phyloP scores from a whole-genome alignment of 1,140 invertebrate species.

The Anoplophora glabripennis region DNA sequence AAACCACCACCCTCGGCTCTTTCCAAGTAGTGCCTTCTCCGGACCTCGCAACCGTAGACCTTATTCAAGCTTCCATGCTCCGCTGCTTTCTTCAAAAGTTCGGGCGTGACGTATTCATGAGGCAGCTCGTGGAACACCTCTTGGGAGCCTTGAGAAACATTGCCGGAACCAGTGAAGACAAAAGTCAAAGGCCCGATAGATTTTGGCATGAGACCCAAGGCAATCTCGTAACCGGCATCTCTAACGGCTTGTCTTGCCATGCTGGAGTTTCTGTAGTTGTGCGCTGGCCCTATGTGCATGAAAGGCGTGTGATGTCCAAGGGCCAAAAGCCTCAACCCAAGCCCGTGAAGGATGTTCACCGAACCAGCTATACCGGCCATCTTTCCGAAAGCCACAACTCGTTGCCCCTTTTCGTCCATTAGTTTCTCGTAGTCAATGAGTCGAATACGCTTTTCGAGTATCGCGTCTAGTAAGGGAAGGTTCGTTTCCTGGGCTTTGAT shows the following conservation, averaged over 20 bases:
- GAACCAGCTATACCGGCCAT: slow-evolving; percentile 98
- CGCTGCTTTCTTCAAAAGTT: slow-evolving; percentile 91
- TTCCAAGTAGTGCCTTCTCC: slow-evolving; percentile 88
- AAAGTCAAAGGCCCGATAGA: slow-evolving; percentile 97
- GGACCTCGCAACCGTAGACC: slow-evolving; percentile 81
- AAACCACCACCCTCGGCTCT: slow-evolving; percentile 89
- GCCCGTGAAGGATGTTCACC: slow-evolving; percentile 97
- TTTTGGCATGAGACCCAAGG: slow-evolving; percentile 95
- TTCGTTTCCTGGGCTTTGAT: slow-evolving; percentile 99
- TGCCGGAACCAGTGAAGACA: slow-evolving; percentile 94
- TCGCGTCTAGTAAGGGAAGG: slow-evolving; percentile 95
- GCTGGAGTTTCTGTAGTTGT: slow-evolving; percentile 96
- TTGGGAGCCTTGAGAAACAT: slow-evolving; percentile 88
- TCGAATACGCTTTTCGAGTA: slow-evolving; percentile 92
- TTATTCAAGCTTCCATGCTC: slow-evolving; percentile 94
- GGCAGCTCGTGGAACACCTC: slow-evolving; percentile 97
- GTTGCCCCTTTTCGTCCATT: slow-evolving; percentile 82
- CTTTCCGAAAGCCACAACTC: slow-evolving; percentile 98
- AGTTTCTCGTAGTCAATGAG: slow-evolving; percentile 97
- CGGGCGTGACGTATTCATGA: slow-evolving; percentile 94
- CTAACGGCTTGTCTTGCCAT: slow-evolving; percentile 96
- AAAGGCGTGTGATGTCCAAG: slow-evolving; percentile 98
- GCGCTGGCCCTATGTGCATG: slow-evolving; percentile 90
- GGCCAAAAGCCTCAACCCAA: slow-evolving; percentile 90
- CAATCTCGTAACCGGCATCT: slow-evolving; percentile 97